A percentile compares a stretch with the other conserved stretches of the same genome.
These are phyloP conservation scores for Selene dorsalis DNA, from an alignment of 2,797 vertebrate species.

Conservation along the genomic window DNA sequence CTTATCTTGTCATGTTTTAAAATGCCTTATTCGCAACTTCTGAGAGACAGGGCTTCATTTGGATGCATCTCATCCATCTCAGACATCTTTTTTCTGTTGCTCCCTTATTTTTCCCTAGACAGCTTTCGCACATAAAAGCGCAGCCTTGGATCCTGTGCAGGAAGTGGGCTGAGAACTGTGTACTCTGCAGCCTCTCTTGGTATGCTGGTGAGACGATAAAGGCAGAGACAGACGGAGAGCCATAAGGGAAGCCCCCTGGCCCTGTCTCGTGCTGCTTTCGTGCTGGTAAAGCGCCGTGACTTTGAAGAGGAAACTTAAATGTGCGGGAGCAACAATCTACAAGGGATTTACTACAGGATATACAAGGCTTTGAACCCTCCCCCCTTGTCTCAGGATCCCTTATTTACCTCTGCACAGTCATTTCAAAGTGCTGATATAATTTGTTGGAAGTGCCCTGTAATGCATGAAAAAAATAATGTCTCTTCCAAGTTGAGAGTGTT, in stretches of 20 bases:
- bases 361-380: conserved; percentile 74
- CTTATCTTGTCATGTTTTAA: conserved; percentile 81
- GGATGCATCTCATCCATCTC: conserved; percentile 76
- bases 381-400: conserved; percentile 65
- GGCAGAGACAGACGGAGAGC: conserved; percentile 71
- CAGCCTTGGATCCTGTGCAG: conserved; percentile 63
- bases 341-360: conserved; percentile 77
- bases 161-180: conserved; percentile 74
- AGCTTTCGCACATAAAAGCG: conserved; percentile 77
- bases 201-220: conserved; percentile 82
- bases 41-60: conserved; percentile 71
- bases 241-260: conserved; percentile 76
- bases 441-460: conserved; percentile 43
- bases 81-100: conserved; percentile 57
- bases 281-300: conserved; percentile 70
- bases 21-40: conserved; percentile 78
- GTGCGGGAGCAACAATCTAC: conserved; percentile 80
- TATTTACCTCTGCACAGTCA: conserved; percentile 72
- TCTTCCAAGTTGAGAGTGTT: conserved; percentile 18
- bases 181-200: conserved; percentile 61
- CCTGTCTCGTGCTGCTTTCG: conserved; percentile 76
- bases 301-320: conserved; percentile 77
- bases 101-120: conserved; percentile 79
- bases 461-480: conserved; percentile 39
- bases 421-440: conserved; percentile 75